phyloP scores from a whole-genome alignment of 2,797 vertebrate species.

The Cyclopterus lumpus region DNA sequence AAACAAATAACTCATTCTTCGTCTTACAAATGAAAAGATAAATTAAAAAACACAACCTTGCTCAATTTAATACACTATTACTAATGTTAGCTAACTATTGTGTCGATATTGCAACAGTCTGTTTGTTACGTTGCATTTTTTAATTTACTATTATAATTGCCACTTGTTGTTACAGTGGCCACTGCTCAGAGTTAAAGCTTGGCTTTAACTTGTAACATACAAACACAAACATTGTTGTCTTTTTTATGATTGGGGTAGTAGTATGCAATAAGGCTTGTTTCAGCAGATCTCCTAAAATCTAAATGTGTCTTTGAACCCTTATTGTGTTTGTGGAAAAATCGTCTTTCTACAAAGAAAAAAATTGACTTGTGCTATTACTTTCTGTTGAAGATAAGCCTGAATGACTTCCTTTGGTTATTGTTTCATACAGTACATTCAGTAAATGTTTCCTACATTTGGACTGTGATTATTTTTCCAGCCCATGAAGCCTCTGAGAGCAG shows the following conservation, averaged over 20 bases:
- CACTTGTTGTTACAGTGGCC: not conserved
- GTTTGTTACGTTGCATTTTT: not conserved
- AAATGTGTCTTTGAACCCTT: not conserved
- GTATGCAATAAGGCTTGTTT: not conserved
- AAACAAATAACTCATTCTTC: not conserved
- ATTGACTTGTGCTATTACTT: not conserved
- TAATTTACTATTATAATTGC: not conserved
- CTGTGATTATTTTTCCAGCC: slow-evolving; percentile 81
- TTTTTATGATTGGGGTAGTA: not conserved
- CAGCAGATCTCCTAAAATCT: not conserved
- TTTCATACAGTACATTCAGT: not conserved
- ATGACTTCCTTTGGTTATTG: not conserved
- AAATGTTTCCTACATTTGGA: not conserved
- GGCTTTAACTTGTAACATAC: not conserved
- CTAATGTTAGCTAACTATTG: not conserved
- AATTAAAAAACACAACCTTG: not conserved
- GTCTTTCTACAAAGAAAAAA: not conserved
- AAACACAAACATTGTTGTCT: not conserved
- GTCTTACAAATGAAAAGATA: not conserved
- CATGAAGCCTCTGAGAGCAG: slow-evolving; percentile 97
- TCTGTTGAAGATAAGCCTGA: not conserved
- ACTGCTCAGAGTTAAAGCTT: not conserved
- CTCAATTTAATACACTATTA: not conserved
- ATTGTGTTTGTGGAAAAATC: not conserved
- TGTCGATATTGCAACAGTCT: not conserved